Conservation (phyloP, 2,113 vertebrate genomes). For the Tapirus terrestris region DNA sequence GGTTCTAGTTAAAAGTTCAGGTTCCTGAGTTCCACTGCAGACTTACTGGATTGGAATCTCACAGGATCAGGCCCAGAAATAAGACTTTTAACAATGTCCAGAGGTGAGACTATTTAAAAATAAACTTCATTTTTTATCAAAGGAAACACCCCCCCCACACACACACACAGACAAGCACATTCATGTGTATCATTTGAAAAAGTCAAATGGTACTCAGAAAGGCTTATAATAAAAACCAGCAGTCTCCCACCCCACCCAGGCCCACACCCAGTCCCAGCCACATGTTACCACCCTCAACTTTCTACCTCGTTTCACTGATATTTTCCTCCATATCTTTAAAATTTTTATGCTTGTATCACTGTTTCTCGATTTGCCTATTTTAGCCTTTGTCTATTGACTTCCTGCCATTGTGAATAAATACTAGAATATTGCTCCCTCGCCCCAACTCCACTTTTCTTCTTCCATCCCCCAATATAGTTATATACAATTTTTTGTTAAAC, state of each 20-base stretch:
- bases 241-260: not conserved
- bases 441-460: not conserved
- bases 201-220: not conserved
- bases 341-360: not conserved
- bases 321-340: not conserved
- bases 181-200: not conserved
- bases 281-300: not conserved
- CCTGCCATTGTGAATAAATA: not conserved
- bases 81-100: not conserved
- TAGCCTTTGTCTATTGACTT: not conserved
- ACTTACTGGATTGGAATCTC: not conserved
- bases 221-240: not conserved
- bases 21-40: not conserved
- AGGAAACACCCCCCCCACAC: not conserved
- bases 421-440: not conserved
- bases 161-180: not conserved
- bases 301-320: not conserved
- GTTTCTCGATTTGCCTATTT: not conserved
- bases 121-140: constrained; percentile 1
- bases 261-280: not conserved
- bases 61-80: not conserved
- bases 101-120: constrained; percentile 1
- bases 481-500: not conserved
- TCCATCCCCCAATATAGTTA: not conserved
- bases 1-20: constrained; percentile 11